phyloP scores from a whole-genome alignment of 2,113 vertebrate genomes.

The Dicrurus megarhynchus region DNA sequence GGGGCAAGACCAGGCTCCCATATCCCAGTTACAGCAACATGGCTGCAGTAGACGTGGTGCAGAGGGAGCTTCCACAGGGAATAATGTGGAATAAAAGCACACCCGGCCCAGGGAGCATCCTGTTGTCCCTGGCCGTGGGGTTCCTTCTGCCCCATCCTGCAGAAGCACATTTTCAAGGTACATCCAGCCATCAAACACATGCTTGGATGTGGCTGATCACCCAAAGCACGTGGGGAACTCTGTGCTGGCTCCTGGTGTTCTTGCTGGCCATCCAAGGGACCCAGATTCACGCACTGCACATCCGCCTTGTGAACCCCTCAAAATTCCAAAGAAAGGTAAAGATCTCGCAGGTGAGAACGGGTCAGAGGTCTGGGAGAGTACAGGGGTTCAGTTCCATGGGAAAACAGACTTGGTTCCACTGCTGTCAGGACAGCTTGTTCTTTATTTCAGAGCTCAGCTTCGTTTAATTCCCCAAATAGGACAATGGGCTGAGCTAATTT shows the following conservation, averaged over 20 bases:
- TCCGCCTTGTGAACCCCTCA: background rate
- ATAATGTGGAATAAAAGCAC: slow-evolving; percentile 13
- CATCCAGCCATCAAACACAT: background rate
- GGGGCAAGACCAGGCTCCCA: background rate
- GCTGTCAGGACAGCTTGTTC: background rate
- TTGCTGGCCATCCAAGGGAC: background rate
- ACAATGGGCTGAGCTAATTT: background rate
- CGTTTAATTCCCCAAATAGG: background rate
- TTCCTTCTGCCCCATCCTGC: background rate
- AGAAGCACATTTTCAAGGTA: background rate
- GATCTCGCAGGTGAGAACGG: background rate
- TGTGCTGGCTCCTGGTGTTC: background rate
- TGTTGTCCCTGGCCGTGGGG: background rate
- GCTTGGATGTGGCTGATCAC: background rate
- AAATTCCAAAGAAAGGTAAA: background rate
- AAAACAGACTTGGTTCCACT: background rate
- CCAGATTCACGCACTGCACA: rapidly evolving
- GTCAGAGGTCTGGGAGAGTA: background rate
- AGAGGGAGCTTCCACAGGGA: background rate
- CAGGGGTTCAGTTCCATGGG: background rate
- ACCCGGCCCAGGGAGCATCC: background rate
- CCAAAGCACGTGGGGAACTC: background rate
- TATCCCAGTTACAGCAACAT: background rate
- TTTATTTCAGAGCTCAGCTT: background rate
- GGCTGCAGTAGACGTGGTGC: background rate